Percentiles rank a stretch among this genome's conserved stretches.
phyloP scores from a whole-genome alignment of 2,797 vertebrate genomes.

The Buphagus erythrorhynchus region DNA sequence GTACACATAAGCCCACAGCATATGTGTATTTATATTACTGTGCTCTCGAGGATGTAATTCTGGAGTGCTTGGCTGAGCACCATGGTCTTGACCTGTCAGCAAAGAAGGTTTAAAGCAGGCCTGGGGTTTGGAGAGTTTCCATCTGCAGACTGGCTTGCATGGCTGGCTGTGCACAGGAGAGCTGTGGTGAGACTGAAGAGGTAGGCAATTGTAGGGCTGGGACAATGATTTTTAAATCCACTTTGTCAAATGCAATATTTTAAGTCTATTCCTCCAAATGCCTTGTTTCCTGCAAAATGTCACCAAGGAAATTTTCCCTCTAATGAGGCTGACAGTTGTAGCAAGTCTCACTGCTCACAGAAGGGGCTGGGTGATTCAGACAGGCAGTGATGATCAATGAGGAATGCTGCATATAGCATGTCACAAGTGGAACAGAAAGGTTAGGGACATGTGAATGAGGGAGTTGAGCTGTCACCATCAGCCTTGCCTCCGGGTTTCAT shows the following conservation, averaged over 20 bases:
- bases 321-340: neutral
- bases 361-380: neutral
- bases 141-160: neutral
- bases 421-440: neutral
- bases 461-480: neutral
- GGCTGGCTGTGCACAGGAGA: neutral
- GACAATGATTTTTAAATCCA: neutral
- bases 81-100: neutral
- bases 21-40: neutral
- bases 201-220: neutral
- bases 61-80: neutral
- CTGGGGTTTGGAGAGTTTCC: neutral
- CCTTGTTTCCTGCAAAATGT: neutral
- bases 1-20: rapidly evolving
- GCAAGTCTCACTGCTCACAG: neutral
- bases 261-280: neutral
- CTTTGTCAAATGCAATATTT: neutral
- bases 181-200: neutral
- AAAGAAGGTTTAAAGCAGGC: neutral
- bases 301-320: neutral
- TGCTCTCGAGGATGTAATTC: neutral
- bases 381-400: neutral
- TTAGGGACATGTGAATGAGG: neutral
- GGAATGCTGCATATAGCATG: neutral
- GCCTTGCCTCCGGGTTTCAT: neutral